Evolutionary conservation across 2,113 vertebrate genomes (phyloP), one percentile per base, ranked within the genome.

Genomic region (Cochlearius cochlearius): DNA sequence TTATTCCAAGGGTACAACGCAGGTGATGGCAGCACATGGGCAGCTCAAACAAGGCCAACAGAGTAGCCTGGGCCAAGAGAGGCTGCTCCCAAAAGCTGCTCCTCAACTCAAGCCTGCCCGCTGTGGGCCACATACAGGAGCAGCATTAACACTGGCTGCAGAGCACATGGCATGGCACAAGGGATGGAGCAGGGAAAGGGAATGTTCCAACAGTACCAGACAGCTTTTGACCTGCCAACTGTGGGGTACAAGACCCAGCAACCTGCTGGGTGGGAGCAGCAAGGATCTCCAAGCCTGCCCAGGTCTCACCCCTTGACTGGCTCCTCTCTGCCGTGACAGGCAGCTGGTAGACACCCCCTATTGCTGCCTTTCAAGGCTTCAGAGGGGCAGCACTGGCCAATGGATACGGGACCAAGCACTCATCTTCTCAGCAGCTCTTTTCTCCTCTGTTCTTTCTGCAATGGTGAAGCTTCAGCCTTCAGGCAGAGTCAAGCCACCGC

Each of bases 51-150:
- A 86, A 76, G 47, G n/a, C 41, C 52, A 64, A 12, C 6, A 38
- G 53, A 76, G 64, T 18, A 43, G n/a, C 39, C 34, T 45, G 18
- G 32, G 29, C 50, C 74, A 26, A 56, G 26, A 73, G 22, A 52
- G 29, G 29, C 81, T 62, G 39, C 2, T 76, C 17, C 45, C 12
- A 38, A 59, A 81, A 86, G 39, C 29, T 71, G 41, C 29, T 75
- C 23, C 66, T 67, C 52, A 68, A 27, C n/a, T 72, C 58, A 34
- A 80, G 41, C 29, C 63, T 83, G 52, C 45, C 47, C 27, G 9
- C 49, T 4, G 1, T 4, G 13, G 49, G 17, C 30, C 27, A 17
- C 0, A 0, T 9, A 2, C 2, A 4, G 38, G 32, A 68, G 45
- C 45, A 86, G 59, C 41, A 15, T 23, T 29, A 72, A 38, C 11